These are phyloP conservation scores for Actinostola sp. DNA, from an alignment of 92 coral and sea anemone genomes.

Conservation along the genomic window DNA sequence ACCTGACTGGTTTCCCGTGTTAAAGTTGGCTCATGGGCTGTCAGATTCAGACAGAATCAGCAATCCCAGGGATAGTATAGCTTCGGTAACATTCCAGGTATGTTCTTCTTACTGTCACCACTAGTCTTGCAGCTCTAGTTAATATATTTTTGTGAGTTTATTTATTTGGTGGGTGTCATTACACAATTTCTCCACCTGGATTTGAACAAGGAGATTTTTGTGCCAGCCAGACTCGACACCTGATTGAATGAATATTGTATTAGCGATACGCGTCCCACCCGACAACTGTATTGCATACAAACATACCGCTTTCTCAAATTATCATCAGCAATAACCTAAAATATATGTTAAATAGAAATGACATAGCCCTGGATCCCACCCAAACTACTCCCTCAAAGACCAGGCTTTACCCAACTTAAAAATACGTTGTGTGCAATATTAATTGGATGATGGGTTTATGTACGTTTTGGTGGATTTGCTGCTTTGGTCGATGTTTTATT, in stretches of 20 bases:
- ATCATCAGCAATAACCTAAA: neutral
- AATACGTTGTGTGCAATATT: constrained; percentile 11
- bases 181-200: neutral
- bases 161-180: neutral
- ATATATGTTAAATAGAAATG: no score
- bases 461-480: constrained; percentile 15
- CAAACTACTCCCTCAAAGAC: neutral
- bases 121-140: no score
- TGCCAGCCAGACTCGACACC: constrained; percentile 18
- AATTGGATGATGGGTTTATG: constrained; percentile 3
- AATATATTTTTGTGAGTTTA: neutral
- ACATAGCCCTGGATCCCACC: neutral
- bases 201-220: neutral
- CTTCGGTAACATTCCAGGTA: constrained; percentile 72
- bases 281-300: constrained; percentile 7
- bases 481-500: constrained; percentile 13
- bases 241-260: constrained; percentile 39
- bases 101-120: neutral
- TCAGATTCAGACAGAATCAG: constrained; percentile 61
- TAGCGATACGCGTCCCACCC: constrained; percentile 17
- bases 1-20: constrained; percentile 87
- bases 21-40: constrained; percentile 82
- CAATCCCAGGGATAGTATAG: constrained; percentile 75
- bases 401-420: neutral
- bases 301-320: neutral